These are phyloP conservation scores for Shinisaurus crocodilurus DNA, from an alignment of 2,113 vertebrate genomes.

Conservation along the genomic window DNA sequence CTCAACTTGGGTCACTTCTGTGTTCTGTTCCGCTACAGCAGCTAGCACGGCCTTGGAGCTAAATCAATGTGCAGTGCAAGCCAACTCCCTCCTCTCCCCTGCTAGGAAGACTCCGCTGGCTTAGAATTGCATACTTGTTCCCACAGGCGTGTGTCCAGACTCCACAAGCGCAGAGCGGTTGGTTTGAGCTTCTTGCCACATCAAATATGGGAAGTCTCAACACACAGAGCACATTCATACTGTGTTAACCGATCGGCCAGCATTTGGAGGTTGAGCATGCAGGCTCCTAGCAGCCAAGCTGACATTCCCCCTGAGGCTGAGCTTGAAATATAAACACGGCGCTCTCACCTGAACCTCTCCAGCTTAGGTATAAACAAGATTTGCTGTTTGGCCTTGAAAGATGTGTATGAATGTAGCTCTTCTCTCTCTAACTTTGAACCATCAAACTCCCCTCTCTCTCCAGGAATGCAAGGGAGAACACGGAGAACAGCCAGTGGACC, in stretches of 20 bases:
- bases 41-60: too few species aligned
- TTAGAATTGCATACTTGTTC: conserved; percentile 4
- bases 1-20: background rate
- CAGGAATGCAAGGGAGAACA: background rate
- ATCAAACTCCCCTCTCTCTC: background rate
- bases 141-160: background rate
- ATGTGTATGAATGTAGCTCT: background rate
- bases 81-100: background rate
- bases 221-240: conserved; percentile 11
- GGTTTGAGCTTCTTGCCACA: conserved; percentile 9
- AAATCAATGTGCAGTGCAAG: background rate
- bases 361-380: background rate
- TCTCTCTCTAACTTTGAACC: background rate
- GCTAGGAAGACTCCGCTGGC: background rate
- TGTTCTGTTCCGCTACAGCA: background rate
- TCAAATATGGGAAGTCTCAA: conserved; percentile 8
- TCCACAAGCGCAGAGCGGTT: background rate
- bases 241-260: background rate
- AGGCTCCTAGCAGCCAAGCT: background rate
- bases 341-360: background rate
- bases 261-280: conserved; percentile 10
- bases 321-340: conserved; percentile 15
- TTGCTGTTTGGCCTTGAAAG: conserved; percentile 3
- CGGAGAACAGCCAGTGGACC: background rate
- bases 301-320: background rate